Base-by-base conservation (phyloP, 2,113 vertebrate genomes). In the Gavia stellata region DNA sequence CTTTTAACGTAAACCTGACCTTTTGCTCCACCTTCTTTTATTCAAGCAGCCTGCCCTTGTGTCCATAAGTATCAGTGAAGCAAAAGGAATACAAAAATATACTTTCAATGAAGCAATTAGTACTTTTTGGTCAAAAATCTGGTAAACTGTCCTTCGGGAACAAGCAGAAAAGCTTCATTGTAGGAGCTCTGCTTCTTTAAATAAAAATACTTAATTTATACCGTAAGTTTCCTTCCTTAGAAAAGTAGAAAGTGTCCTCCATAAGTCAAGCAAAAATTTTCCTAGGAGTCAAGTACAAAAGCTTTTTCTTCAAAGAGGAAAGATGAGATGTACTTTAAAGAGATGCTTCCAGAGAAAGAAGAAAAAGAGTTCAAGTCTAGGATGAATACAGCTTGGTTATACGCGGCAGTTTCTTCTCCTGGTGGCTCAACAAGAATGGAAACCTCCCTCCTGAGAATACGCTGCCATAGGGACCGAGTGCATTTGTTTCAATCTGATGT, bases 191-290 rank as follows among this genome's bases (percentile, higher is more conserved):
- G 66, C 49, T 77, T 45, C 61, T 86, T 85, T 40, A 78, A 92
- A 70, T 19, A 38, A 67, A 65, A 90, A 68, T 10, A 38, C 50
- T 87, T 81, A 14, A 18, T 81, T 88, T 77, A 63, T 74, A 77
- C 75, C 15, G 1, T 44, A 66, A 58, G 55, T 89, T 79, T 62
- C 65, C 79, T 87, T 81, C 72, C 47, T 78, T 91, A 17, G 7
- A 55, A 86, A 80, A 96, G 45, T 59, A 87, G 62, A 75, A 88
- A 70, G n/a, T 29, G 74, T 68, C 72, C 75, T 90, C 82, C 29
- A 4, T 19, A 74, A 73, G 44, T 56, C 42, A 56, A 84, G 58
- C 14, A 77, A 49, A 90, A 42, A 18, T 4, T 31, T 66, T 94
- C 17, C 47, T 53, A 25, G 50, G 74, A 80, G 65, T 79, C 33